Conservation (phyloP, 2,113 vertebrate species). For the Suricata suricatta region DNA sequence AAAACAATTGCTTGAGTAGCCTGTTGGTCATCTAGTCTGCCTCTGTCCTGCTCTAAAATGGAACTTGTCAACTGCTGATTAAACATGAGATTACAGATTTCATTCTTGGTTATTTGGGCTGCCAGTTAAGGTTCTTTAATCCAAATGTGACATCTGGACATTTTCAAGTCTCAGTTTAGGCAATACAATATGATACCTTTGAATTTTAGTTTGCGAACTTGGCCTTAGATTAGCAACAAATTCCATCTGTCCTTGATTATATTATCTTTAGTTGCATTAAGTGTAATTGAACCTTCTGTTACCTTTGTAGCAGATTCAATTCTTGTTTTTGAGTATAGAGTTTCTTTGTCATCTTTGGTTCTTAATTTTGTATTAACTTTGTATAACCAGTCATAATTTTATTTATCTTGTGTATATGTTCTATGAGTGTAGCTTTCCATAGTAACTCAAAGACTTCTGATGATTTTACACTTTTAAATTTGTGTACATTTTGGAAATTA, state of each 20-base stretch:
- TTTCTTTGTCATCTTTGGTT: conserved; percentile 5
- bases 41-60: background rate
- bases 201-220: background rate
- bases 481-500: background rate
- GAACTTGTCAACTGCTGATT: background rate
- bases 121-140: background rate
- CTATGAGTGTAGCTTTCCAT: background rate
- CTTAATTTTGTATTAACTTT: conserved; percentile 12
- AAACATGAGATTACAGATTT: background rate
- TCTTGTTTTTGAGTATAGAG: background rate
- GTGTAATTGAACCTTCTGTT: background rate
- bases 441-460: background rate
- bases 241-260: conserved; percentile 10
- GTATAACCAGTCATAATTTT: background rate
- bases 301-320: background rate
- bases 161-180: background rate
- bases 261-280: conserved; percentile 49
- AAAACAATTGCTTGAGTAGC: background rate
- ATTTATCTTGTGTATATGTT: background rate
- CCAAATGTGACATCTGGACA: background rate
- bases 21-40: background rate
- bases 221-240: background rate
- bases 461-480: background rate
- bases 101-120: conserved; percentile 25
- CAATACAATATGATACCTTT: background rate